Evolutionary conservation across 2,797 vertebrate genomes (phyloP).

Genomic region (Schizothorax lantsangensis): DNA sequence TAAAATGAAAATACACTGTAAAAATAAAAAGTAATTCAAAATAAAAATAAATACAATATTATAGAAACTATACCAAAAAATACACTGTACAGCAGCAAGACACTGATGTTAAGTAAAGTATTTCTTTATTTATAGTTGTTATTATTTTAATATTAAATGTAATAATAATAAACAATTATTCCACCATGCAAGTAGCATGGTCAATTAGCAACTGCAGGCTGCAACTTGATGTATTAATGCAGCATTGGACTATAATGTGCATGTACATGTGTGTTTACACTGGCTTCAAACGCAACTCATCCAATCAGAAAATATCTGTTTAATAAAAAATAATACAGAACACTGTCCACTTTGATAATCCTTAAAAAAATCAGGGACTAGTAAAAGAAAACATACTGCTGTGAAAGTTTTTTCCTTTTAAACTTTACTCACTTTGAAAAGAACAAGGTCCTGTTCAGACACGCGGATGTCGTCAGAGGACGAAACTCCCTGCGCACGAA

Average conservation of each 20-base stretch:
- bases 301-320: background rate
- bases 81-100: background rate
- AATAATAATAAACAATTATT: background rate
- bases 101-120: background rate
- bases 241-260: background rate
- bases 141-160: background rate
- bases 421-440: slow-evolving; percentile 44
- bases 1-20: background rate
- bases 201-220: background rate
- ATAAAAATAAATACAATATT: background rate
- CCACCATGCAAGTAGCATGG: background rate
- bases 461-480: background rate
- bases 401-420: background rate
- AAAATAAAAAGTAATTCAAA: background rate
- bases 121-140: background rate
- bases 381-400: background rate
- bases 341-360: background rate
- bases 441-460: slow-evolving; percentile 3
- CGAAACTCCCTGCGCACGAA: slow-evolving; percentile 4
- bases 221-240: background rate
- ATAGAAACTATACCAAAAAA: background rate
- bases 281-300: background rate
- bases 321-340: slow-evolving; percentile 5
- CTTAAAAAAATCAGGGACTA: background rate
- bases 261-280: background rate